Conservation (phyloP, 1,140 invertebrate genomes). For the Brachionus paranguensis region DNA sequence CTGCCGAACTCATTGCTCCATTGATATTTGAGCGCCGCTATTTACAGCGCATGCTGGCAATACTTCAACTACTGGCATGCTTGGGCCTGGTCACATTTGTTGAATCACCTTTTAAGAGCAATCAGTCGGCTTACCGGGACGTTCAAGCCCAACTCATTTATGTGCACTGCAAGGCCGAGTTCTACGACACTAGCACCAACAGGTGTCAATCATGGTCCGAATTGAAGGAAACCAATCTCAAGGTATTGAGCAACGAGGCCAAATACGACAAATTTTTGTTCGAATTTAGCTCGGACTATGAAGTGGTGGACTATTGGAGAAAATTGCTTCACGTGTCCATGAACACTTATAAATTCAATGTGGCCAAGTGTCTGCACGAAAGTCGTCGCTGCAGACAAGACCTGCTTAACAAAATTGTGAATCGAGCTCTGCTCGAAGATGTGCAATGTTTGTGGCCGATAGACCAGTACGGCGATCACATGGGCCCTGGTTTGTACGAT, state of each 20-base stretch:
- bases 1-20: not conserved
- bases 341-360: constrained; percentile 35
- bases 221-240: not conserved
- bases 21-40: constrained; percentile 15
- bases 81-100: constrained; percentile 25
- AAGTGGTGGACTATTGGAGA: constrained; percentile 13
- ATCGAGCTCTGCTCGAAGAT: not conserved
- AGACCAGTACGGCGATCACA: not conserved
- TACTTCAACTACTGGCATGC: not conserved
- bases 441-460: not conserved
- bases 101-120: not conserved
- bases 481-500: constrained; percentile 36
- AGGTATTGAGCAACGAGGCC: not conserved
- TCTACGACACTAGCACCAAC: constrained; percentile 5
- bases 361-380: constrained; percentile 17
- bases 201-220: not conserved
- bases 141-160: constrained; percentile 32
- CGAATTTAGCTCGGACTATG: not conserved
- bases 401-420: not conserved
- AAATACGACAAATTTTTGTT: constrained; percentile 12
- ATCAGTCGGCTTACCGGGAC: not conserved
- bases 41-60: not conserved
- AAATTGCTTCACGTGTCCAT: constrained; percentile 31
- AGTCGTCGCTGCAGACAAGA: not conserved
- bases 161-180: not conserved